A percentile compares a stretch with the other conserved stretches of the same genome.
phyloP scores from a whole-genome alignment of 2,797 vertebrate species.

The Crax fasciolata region DNA sequence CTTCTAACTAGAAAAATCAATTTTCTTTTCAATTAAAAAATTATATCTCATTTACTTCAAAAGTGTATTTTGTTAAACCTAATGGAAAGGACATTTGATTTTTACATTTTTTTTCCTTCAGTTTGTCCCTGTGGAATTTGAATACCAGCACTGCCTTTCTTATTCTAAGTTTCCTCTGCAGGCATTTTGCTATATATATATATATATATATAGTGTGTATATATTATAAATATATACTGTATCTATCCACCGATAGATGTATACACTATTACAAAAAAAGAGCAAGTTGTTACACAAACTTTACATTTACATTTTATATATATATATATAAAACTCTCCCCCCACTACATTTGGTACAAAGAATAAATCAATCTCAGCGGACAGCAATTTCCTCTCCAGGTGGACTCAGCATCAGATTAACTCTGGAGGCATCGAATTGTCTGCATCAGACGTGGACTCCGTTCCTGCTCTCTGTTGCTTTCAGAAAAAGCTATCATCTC shows the following conservation, averaged over 20 bases:
- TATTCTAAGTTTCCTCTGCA: slow-evolving; percentile 65
- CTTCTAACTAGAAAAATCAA: slow-evolving; percentile 75
- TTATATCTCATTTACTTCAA: slow-evolving; percentile 48
- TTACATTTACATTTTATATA: slow-evolving; percentile 69
- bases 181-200: slow-evolving; percentile 64
- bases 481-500: not conserved
- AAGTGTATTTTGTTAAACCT: slow-evolving; percentile 15
- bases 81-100: not conserved
- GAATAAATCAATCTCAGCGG: slow-evolving; percentile 58
- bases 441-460: slow-evolving; percentile 60
- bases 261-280: slow-evolving; percentile 67
- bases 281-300: slow-evolving; percentile 69
- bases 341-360: slow-evolving; percentile 73
- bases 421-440: not conserved
- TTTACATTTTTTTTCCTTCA: not conserved
- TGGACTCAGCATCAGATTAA: slow-evolving; percentile 25
- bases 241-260: slow-evolving; percentile 68
- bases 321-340: slow-evolving; percentile 62
- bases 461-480: slow-evolving; percentile 79
- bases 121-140: slow-evolving; percentile 25
- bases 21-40: slow-evolving; percentile 67
- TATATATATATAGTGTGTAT: slow-evolving; percentile 64
- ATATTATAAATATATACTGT: slow-evolving; percentile 77
- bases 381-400: slow-evolving; percentile 60
- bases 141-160: slow-evolving; percentile 66